Evolutionary conservation across 2,797 vertebrate genomes (phyloP), one percentile per base, ranked within the genome.

Genomic region (Falco peregrinus): DNA sequence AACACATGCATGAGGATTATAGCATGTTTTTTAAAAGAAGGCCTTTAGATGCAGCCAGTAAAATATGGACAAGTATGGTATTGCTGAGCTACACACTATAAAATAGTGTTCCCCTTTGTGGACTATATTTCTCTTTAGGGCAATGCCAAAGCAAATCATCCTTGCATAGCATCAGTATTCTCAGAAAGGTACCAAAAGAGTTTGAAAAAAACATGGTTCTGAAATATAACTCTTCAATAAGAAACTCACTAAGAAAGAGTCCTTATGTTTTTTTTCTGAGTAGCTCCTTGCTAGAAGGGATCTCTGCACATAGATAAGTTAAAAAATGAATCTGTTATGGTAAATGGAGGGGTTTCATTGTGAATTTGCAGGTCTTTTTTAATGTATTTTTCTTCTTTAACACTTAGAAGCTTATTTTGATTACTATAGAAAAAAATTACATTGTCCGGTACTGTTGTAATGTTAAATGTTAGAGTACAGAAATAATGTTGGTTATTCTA

Each of bases 1-100:
- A 64, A 73, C 0, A 22, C 8, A 0, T 13, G 8, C 10, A 2
- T 78, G 33, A 60, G 37, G 25, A 77, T 53, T 4, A 45, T 0
- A 18, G 10, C 6, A 67, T 71, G 7, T 16, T 84, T 93, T 69
- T n/a, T 22, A 54, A 86, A 70, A 57, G 2, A 35, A 70, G 3
- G 1, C 4, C 78, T 91, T 91, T 61, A 45, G 59, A 19, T 35
- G n/a, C 8, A 35, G 29, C 25, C n/a, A 31, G 33, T 47, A 41
- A 84, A 21, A 9, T 14, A 31, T 21, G 37, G 33, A 59, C 21
- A 65, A 73, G 6, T 26, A 64, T 10, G 17, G 19, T 61, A 13
- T 16, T 84, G 48, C 28, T 68, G 68, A 87, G 60, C 47, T 56
- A 28, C 60, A 77, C 20, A 4, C 15, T 48, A 4, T 26, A 59